These are phyloP conservation scores for Herpetotheres cachinnans DNA, from an alignment of 2,113 vertebrate species.

Conservation along the genomic window DNA sequence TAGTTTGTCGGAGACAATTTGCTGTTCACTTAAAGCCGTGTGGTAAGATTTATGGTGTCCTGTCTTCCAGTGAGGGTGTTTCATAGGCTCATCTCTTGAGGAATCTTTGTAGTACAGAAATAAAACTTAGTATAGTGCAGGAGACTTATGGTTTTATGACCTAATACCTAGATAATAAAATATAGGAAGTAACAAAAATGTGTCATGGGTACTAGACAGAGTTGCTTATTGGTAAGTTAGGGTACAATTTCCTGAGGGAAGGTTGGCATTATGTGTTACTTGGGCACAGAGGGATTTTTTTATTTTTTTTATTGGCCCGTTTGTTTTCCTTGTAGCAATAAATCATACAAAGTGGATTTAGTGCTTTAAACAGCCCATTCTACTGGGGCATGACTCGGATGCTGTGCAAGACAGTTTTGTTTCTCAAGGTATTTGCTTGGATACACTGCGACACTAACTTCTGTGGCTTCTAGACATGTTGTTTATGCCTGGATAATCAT, in stretches of 20 bases:
- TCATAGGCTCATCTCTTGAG: background rate
- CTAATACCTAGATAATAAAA: constrained; percentile 8
- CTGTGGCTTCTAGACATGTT: background rate
- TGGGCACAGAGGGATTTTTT: background rate
- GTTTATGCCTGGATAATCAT: background rate
- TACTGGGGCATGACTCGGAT: background rate
- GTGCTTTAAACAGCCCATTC: background rate
- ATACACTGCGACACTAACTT: background rate
- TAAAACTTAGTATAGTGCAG: background rate
- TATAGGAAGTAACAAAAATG: background rate
- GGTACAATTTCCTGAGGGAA: background rate
- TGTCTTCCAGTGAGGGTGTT: background rate
- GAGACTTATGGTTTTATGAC: background rate
- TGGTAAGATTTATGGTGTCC: background rate
- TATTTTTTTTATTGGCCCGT: background rate
- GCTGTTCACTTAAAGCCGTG: background rate
- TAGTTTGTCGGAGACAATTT: background rate
- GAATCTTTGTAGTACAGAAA: background rate
- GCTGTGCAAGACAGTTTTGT: background rate
- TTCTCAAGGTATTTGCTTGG: background rate
- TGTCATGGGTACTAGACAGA: background rate
- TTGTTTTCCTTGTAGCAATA: background rate
- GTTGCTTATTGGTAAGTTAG: background rate
- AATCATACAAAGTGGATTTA: background rate
- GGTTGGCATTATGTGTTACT: background rate